Conservation (phyloP, 2,888 invertebrate species). For the Epinotia demarniana region DNA sequence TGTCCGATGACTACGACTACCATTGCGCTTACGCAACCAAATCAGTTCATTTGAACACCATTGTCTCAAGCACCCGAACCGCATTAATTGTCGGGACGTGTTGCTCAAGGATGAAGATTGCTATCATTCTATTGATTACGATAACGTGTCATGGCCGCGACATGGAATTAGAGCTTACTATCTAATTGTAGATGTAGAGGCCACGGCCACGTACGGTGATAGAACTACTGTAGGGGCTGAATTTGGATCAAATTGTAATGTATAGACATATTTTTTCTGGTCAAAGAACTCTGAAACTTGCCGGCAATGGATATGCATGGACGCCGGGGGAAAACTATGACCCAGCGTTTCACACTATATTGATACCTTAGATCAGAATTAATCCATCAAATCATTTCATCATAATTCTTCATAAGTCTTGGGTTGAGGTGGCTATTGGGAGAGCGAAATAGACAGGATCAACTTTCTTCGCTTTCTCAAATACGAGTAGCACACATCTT, state of each 20-base stretch:
- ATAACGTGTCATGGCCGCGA: conserved; percentile 44
- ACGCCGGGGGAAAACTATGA: background rate
- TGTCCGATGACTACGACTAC: conserved; percentile 25
- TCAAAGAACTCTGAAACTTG: no score
- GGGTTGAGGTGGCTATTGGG: no score
- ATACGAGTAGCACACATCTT: no score
- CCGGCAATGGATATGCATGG: background rate
- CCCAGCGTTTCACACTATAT: background rate
- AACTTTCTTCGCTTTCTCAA: no score
- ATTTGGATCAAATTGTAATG: background rate
- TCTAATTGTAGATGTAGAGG: conserved; percentile 23
- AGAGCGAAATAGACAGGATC: no score
- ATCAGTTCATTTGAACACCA: conserved; percentile 73
- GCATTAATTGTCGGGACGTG: conserved; percentile 47
- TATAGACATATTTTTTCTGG: no score
- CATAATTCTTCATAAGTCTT: no score
- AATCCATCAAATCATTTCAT: background rate
- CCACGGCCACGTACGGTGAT: conserved; percentile 24
- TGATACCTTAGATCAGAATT: background rate
- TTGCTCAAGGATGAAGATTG: conserved; percentile 60
- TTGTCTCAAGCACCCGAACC: conserved; percentile 65
- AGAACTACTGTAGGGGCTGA: background rate
- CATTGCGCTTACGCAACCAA: conserved; percentile 45
- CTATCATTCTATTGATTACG: conserved; percentile 52
- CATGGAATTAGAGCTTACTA: conserved; percentile 34